Conservation (phyloP, 2,888 invertebrate species). For the Rhyacophila evoluta region DNA sequence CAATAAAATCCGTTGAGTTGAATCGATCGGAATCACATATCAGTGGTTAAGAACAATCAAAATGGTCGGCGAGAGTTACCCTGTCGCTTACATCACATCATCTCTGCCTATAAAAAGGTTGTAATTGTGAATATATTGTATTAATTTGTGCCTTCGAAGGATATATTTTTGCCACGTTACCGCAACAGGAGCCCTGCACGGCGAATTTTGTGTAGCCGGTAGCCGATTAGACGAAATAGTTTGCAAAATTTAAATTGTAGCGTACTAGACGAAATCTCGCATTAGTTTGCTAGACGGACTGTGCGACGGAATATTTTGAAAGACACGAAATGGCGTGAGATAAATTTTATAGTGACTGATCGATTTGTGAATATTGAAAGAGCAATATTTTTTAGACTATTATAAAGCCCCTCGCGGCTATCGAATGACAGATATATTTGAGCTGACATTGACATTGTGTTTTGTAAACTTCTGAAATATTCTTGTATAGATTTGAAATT, state of each 20-base stretch:
- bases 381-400: conserved; percentile 42
- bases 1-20: neutral
- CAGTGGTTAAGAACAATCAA: conserved; percentile 1
- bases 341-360: conserved; percentile 23
- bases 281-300: conserved; percentile 29
- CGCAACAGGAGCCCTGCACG: conserved; percentile 31
- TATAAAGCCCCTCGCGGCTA: neutral
- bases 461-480: conserved; percentile 11
- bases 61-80: conserved; percentile 18
- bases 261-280: neutral
- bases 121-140: conserved; percentile 51
- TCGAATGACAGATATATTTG: neutral
- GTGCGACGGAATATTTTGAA: conserved; percentile 18
- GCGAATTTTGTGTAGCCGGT: neutral
- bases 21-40: conserved; percentile 17
- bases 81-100: neutral
- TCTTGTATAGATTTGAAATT: neutral
- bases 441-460: neutral
- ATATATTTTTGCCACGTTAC: conserved; percentile 53
- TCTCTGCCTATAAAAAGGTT: conserved; percentile 42
- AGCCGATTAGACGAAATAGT: neutral
- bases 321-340: neutral
- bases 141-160: conserved; percentile 54
- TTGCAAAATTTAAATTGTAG: neutral
- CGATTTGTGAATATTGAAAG: conserved; percentile 31